Percentiles rank a stretch among this genome's conserved stretches.
These are phyloP conservation scores for Sebastes alutus DNA, from an alignment of 2,797 vertebrate species.

Conservation along the genomic window DNA sequence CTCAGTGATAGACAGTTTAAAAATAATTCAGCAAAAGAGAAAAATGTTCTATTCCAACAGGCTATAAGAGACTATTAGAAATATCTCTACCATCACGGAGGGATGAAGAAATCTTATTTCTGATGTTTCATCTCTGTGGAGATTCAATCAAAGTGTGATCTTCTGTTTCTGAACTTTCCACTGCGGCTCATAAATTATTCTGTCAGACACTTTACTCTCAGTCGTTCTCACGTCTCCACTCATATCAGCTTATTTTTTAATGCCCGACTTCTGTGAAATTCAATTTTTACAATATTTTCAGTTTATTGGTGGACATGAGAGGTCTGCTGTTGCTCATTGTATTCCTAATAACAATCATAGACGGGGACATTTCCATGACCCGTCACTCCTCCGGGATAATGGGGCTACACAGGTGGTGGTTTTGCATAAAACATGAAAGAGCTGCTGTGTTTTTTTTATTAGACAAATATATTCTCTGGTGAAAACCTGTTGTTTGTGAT, in stretches of 20 bases:
- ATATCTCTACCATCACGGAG: background rate
- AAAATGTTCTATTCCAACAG: background rate
- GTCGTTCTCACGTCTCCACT: background rate
- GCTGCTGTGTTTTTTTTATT: background rate
- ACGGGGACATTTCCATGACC: background rate
- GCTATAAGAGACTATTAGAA: background rate
- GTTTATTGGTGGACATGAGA: background rate
- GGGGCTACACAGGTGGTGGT: background rate
- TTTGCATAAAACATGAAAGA: background rate
- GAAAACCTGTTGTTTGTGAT: background rate
- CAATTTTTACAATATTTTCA: background rate
- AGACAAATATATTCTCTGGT: background rate
- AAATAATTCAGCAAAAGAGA: background rate
- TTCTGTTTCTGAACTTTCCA: background rate
- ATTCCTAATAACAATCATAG: background rate
- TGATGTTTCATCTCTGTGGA: background rate
- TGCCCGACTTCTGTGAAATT: background rate
- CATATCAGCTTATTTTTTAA: background rate
- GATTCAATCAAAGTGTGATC: background rate
- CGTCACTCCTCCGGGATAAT: background rate
- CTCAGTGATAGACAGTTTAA: background rate
- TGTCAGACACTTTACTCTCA: background rate
- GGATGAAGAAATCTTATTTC: background rate
- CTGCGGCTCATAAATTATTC: slow-evolving; percentile 18
- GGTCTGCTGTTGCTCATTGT: background rate